These are phyloP conservation scores for Perognathus longimembris DNA, from an alignment of 2,113 vertebrate species.

Conservation along the genomic window DNA sequence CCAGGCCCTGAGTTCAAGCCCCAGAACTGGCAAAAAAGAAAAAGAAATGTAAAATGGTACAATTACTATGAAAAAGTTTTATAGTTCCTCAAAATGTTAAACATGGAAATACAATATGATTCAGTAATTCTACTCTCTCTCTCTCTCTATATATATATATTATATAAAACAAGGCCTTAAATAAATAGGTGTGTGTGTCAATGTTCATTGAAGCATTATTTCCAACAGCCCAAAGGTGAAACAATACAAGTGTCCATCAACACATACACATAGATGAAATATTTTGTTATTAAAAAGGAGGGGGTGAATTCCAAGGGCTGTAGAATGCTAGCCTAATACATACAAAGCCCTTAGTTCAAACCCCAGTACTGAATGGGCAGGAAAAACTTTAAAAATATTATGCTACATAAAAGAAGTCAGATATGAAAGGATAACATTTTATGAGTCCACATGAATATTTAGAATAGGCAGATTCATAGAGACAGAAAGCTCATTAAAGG, in stretches of 20 bases:
- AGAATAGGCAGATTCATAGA: constrained; percentile 7
- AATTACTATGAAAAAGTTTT: too few relatives aligned
- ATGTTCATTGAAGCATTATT: background rate
- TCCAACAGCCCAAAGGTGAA: background rate
- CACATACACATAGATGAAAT: background rate
- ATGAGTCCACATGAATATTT: background rate
- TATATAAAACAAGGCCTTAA: background rate
- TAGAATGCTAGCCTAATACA: too few relatives aligned
- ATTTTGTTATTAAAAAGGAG: constrained; percentile 26
- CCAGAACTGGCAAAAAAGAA: too few relatives aligned
- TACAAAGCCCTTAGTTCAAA: too few relatives aligned
- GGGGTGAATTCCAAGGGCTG: background rate
- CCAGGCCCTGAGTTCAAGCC: too few relatives aligned
- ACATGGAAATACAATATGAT: too few relatives aligned
- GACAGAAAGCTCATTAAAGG: background rate
- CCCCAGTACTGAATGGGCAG: too few relatives aligned
- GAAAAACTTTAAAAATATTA: background rate
- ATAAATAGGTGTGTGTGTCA: background rate
- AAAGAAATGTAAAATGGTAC: too few relatives aligned
- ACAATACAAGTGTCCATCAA: background rate
- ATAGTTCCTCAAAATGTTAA: too few relatives aligned
- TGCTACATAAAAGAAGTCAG: constrained; percentile 38
- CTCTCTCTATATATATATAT: too few relatives aligned
- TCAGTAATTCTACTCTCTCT: background rate
- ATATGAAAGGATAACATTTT: background rate